Conservation (phyloP, 2,888 invertebrate species). For the Dendrolimus pini region DNA sequence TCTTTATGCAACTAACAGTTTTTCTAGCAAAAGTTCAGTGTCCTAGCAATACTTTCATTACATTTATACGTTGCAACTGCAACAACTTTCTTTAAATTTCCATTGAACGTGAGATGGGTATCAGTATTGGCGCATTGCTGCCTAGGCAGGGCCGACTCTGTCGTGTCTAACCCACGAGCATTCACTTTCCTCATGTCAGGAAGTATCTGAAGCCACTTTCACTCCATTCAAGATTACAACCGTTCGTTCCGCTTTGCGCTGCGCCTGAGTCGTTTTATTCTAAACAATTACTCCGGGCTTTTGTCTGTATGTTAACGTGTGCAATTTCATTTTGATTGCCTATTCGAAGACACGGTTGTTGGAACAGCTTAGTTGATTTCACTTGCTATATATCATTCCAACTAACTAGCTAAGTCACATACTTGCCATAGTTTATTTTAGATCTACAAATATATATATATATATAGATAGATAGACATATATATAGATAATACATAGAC, state of each 20-base stretch:
- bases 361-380: too few species aligned
- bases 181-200: slow-evolving; percentile 68
- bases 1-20: too few species aligned
- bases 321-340: slow-evolving; percentile 24
- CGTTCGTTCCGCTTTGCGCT: slow-evolving; percentile 47
- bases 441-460: too few species aligned
- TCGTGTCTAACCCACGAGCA: slow-evolving; percentile 38
- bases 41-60: neutral
- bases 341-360: slow-evolving; percentile 6
- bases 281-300: slow-evolving; percentile 38
- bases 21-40: too few species aligned
- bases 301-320: slow-evolving; percentile 27
- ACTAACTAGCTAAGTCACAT: too few species aligned
- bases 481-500: too few species aligned
- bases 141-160: slow-evolving; percentile 21
- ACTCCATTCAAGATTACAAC: slow-evolving; percentile 67
- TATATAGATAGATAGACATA: too few species aligned
- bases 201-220: slow-evolving; percentile 66
- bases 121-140: slow-evolving; percentile 25
- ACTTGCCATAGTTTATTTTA: too few species aligned
- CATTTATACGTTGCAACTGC: neutral
- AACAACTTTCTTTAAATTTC: slow-evolving; percentile 36
- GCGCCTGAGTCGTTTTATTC: slow-evolving; percentile 22
- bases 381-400: too few species aligned
- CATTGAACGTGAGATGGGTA: slow-evolving; percentile 43